Conservation (phyloP, 2,888 invertebrate genomes). For the Drosophila neutralis region DNA sequence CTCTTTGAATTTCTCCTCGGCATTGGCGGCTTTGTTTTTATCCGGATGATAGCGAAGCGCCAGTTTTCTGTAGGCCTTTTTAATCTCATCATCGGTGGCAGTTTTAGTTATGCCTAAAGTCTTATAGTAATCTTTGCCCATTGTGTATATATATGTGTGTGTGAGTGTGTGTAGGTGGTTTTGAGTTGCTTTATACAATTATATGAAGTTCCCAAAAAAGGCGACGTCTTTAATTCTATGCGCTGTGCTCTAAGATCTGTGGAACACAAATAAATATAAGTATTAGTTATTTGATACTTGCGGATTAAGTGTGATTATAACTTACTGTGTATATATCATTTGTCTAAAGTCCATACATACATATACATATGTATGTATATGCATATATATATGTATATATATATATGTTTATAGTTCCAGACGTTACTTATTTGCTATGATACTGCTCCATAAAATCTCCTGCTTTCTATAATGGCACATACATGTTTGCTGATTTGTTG, state of each 20-base stretch:
- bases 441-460: conserved; percentile 65
- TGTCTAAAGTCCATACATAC: conserved; percentile 53
- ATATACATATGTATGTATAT: not conserved
- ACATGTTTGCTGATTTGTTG: conserved; percentile 62
- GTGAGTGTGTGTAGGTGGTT: conserved; percentile 16
- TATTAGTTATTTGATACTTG: not conserved
- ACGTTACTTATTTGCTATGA: conserved; percentile 68
- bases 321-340: conserved; percentile 46
- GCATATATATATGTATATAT: not conserved
- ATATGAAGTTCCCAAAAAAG: conserved; percentile 28
- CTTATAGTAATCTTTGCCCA: conserved; percentile 99
- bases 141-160: conserved; percentile 82
- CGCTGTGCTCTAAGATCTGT: conserved; percentile 48
- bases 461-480: conserved; percentile 68
- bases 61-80: conserved; percentile 97
- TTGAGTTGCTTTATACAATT: conserved; percentile 29
- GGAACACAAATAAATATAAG: not conserved
- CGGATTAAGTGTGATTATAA: not conserved
- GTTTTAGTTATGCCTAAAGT: conserved; percentile 94
- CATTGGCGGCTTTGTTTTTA: conserved; percentile 97
- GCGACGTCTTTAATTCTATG: conserved; percentile 37
- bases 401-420: conserved; percentile 28
- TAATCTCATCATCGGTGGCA: conserved; percentile 98
- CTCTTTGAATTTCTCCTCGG: conserved; percentile 98
- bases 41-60: conserved; percentile 99